These are phyloP conservation scores for Dendrolimus kikuchii DNA, from an alignment of 1,140 invertebrate species.

Conservation along the genomic window DNA sequence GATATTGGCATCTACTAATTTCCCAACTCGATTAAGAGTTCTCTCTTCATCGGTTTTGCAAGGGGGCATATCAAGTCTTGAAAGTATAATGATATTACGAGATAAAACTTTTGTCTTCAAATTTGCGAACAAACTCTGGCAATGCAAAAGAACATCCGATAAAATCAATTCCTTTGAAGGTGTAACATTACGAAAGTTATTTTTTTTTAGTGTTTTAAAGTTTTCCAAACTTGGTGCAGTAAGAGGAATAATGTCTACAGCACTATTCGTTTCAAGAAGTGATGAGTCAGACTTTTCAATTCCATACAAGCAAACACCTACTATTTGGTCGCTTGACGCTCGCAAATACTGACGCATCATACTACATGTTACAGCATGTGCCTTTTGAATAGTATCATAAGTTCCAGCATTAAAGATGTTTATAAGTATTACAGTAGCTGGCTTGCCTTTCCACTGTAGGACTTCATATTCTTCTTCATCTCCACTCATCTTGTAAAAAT, in stretches of 20 bases:
- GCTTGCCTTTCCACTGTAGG: slow-evolving; percentile 22
- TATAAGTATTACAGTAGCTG: slow-evolving; percentile 50
- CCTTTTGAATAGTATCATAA: slow-evolving; percentile 19
- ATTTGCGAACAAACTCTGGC: slow-evolving; percentile 54
- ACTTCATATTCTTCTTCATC: too few species aligned
- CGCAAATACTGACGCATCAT: slow-evolving; percentile 44
- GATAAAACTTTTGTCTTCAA: slow-evolving; percentile 49
- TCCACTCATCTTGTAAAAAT: too few species aligned
- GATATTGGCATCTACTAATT: slow-evolving; percentile 48
- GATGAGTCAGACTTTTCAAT: slow-evolving; percentile 27
- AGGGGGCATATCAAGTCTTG: slow-evolving; percentile 37
- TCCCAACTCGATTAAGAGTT: slow-evolving; percentile 38
- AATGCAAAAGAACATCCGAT: slow-evolving; percentile 53
- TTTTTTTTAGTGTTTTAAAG: slow-evolving; percentile 41
- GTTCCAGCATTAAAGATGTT: slow-evolving; percentile 35
- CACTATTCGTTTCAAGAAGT: slow-evolving; percentile 30
- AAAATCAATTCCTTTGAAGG: slow-evolving; percentile 46
- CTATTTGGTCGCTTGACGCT: slow-evolving; percentile 26
- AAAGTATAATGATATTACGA: slow-evolving; percentile 41
- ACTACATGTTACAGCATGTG: slow-evolving; percentile 42
- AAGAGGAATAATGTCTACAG: slow-evolving; percentile 46
- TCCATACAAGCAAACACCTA: slow-evolving; percentile 51
- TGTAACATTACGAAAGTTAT: slow-evolving; percentile 26
- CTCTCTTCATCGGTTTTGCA: slow-evolving; percentile 33
- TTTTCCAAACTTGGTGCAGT: slow-evolving; percentile 33